A percentile compares a stretch with the other conserved stretches of the same genome.
phyloP scores from a whole-genome alignment of 2,797 vertebrate species.

The Ctenopoma multispine region DNA sequence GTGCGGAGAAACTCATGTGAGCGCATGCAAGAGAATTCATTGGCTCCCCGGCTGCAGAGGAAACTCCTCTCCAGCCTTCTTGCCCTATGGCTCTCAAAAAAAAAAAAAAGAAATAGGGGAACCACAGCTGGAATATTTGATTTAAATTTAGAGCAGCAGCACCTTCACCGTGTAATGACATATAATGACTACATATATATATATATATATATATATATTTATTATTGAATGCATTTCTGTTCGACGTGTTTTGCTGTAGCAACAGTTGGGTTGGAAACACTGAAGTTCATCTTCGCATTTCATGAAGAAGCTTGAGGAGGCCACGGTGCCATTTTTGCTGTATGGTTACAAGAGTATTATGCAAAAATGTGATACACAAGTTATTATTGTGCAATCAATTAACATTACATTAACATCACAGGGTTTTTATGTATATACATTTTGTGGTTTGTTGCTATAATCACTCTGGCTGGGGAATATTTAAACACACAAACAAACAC shows the following conservation, averaged over 20 bases:
- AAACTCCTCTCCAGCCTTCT: constrained; percentile 82
- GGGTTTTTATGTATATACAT: constrained; percentile 44
- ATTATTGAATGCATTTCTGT: constrained; percentile 34
- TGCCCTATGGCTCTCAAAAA: constrained; percentile 67
- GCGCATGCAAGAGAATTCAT: constrained; percentile 80
- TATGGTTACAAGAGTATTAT: neutral
- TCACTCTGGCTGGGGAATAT: constrained; percentile 28
- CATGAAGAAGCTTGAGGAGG: constrained; percentile 31
- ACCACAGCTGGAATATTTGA: constrained; percentile 79
- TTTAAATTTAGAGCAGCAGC: constrained; percentile 65
- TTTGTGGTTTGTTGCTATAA: constrained; percentile 39
- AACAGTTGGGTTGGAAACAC: constrained; percentile 65
- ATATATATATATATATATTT: too few relatives aligned
- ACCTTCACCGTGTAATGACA: constrained; percentile 51
- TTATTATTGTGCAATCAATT: constrained; percentile 18
- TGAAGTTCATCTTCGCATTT: constrained; percentile 49
- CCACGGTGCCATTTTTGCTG: constrained; percentile 14
- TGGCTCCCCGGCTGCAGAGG: constrained; percentile 82
- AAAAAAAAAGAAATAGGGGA: constrained; percentile 70
- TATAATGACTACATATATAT: constrained; percentile 50
- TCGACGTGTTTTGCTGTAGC: constrained; percentile 30
- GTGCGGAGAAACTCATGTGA: constrained; percentile 84
- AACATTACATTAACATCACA: neutral
- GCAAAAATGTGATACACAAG: constrained; percentile 14
- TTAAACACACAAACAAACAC: constrained; percentile 44